A percentile compares a stretch with the other conserved stretches of the same genome.
Conservation (phyloP, 2,797 vertebrate genomes). For the Pachyuromys duprasi region DNA sequence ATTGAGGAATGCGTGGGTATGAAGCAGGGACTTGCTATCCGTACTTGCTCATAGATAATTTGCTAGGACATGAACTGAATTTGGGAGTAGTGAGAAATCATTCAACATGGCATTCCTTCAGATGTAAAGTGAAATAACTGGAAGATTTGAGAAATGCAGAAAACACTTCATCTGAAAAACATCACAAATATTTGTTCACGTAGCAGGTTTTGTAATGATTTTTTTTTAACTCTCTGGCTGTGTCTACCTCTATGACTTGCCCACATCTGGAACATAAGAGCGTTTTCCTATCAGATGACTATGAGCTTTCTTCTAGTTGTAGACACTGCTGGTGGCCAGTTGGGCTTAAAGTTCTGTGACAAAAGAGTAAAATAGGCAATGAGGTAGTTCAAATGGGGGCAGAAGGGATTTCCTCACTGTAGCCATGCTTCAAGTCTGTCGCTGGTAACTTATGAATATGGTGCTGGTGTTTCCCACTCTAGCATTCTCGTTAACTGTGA, state of each 20-base stretch:
- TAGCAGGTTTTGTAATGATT: background rate
- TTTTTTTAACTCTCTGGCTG: background rate
- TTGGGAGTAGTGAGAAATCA: background rate
- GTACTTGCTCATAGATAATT: background rate
- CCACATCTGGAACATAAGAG: background rate
- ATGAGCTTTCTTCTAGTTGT: slow-evolving; percentile 36
- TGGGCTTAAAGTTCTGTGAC: background rate
- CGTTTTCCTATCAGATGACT: slow-evolving; percentile 57
- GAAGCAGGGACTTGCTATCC: background rate
- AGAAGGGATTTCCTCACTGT: background rate
- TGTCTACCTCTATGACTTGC: background rate
- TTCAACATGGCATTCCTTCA: background rate
- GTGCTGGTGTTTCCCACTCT: background rate
- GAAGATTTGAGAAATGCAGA: background rate
- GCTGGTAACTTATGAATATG: background rate
- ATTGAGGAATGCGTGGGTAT: background rate
- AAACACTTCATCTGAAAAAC: background rate
- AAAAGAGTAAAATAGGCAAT: slow-evolving; percentile 11
- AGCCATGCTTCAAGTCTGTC: background rate
- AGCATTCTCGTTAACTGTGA: background rate
- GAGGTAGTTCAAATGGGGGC: background rate
- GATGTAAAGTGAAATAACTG: background rate
- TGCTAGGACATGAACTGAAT: background rate
- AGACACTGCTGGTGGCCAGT: slow-evolving; percentile 2
- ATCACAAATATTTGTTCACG: background rate